phyloP scores from a whole-genome alignment of 2,888 invertebrate species.

The Pemphredon lugubris region DNA sequence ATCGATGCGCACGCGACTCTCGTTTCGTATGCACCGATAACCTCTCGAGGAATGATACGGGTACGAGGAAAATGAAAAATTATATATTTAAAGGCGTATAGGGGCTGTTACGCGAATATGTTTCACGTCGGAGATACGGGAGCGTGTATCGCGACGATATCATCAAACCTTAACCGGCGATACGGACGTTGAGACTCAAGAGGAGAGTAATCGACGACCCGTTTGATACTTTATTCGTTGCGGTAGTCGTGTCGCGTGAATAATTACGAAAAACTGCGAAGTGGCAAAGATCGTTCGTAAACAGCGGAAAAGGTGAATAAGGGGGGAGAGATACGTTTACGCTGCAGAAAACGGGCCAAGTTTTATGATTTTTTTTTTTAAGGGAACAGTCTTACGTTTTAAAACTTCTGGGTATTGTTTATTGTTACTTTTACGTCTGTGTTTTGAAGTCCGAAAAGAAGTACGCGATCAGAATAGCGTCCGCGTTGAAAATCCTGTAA shows the following conservation, averaged over 20 bases:
- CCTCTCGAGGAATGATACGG: slow-evolving; percentile 21
- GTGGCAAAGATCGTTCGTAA: not conserved
- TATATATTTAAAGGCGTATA: slow-evolving; percentile 28
- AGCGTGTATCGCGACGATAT: not conserved
- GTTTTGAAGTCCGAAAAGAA: too few species aligned
- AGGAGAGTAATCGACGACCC: not conserved
- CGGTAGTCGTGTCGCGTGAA: not conserved
- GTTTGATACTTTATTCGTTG: slow-evolving; percentile 2
- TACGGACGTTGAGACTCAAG: not conserved
- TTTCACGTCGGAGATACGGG: too few species aligned
- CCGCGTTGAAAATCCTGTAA: too few species aligned
- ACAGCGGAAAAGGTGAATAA: slow-evolving; percentile 23
- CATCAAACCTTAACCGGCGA: slow-evolving; percentile 12
- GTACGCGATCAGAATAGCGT: too few species aligned
- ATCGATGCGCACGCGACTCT: slow-evolving; percentile 22
- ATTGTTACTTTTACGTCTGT: too few species aligned
- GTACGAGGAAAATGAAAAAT: slow-evolving; percentile 35
- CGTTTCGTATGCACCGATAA: slow-evolving; percentile 27
- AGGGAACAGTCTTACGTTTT: too few species aligned
- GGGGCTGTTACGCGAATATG: too few species aligned
- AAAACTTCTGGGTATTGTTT: too few species aligned
- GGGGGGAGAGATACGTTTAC: slow-evolving; percentile 3
- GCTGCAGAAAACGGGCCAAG: too few species aligned
- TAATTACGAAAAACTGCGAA: slow-evolving; percentile 2
- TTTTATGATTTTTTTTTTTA: too few species aligned